A percentile compares a stretch with the other conserved stretches of the same genome.
phyloP scores from a whole-genome alignment of 2,888 invertebrate genomes.

The Eilema depressum region DNA sequence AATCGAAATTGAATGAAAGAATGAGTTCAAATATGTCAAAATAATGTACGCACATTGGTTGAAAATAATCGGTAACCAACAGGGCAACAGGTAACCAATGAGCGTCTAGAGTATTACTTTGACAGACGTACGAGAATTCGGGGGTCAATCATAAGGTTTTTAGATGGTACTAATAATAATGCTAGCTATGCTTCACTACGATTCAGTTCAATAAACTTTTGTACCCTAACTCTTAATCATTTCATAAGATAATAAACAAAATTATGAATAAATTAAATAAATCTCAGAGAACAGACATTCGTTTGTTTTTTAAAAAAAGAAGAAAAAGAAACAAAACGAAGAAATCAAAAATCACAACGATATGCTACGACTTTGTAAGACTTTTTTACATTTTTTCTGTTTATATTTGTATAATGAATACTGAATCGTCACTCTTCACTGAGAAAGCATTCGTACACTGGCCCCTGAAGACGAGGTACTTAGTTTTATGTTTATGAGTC shows the following conservation, averaged over 20 bases:
- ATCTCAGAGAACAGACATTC: too few species aligned
- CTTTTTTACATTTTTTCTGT: too few species aligned
- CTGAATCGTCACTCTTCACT: neutral
- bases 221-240: too few species aligned
- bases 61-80: neutral
- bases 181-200: neutral
- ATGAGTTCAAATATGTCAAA: neutral
- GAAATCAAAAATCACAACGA: too few species aligned
- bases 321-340: too few species aligned
- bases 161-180: neutral
- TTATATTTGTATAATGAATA: too few species aligned
- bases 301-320: too few species aligned
- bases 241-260: neutral
- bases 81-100: neutral
- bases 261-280: neutral
- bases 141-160: neutral
- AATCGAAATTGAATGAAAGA: constrained; percentile 9
- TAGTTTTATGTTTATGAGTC: constrained; percentile 5
- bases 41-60: neutral
- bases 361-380: too few species aligned
- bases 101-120: neutral
- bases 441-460: neutral
- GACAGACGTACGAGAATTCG: neutral
- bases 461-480: neutral
- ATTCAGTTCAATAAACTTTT: too few species aligned